A percentile compares a stretch with the other conserved stretches of the same genome.
Evolutionary conservation across 2,113 vertebrate species (phyloP).

Genomic region (Nycticryphes semicollaris): DNA sequence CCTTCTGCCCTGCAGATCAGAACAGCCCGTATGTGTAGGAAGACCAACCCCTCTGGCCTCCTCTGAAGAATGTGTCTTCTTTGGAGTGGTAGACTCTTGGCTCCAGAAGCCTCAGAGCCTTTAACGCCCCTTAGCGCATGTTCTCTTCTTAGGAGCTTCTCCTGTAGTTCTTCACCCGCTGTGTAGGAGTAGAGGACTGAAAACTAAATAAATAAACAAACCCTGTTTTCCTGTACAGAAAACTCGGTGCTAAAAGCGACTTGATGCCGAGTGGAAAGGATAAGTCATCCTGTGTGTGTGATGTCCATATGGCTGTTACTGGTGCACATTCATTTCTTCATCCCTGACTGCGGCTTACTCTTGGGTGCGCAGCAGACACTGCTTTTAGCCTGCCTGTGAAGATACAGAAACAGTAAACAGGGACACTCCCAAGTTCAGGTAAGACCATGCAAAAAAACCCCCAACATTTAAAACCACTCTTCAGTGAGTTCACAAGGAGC

Average conservation of each 20-base stretch:
- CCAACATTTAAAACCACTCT: rapidly evolving
- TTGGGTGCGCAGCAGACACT: rapidly evolving
- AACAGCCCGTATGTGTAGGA: rapidly evolving
- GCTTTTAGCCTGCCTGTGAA: neutral
- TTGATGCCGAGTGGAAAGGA: neutral
- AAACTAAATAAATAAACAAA: neutral
- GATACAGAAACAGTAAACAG: neutral
- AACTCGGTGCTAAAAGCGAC: neutral
- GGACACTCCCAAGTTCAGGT: neutral
- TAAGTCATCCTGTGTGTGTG: neutral
- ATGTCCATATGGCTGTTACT: rapidly evolving
- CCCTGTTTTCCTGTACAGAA: neutral
- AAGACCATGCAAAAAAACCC: rapidly evolving
- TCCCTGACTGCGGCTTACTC: neutral
- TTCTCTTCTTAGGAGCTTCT: neutral
- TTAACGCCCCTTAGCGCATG: rapidly evolving
- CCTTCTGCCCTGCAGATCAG: rapidly evolving
- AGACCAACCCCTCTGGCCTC: rapidly evolving
- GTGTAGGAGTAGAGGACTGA: neutral
- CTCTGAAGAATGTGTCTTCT: neutral
- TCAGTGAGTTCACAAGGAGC: neutral
- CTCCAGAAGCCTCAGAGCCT: neutral
- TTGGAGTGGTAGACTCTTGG: neutral
- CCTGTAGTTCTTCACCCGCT: neutral
- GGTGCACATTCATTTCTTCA: rapidly evolving